Percentiles rank a stretch among this genome's conserved stretches.
phyloP scores from a whole-genome alignment of 2,113 vertebrate species.

The Antigone vipio region DNA sequence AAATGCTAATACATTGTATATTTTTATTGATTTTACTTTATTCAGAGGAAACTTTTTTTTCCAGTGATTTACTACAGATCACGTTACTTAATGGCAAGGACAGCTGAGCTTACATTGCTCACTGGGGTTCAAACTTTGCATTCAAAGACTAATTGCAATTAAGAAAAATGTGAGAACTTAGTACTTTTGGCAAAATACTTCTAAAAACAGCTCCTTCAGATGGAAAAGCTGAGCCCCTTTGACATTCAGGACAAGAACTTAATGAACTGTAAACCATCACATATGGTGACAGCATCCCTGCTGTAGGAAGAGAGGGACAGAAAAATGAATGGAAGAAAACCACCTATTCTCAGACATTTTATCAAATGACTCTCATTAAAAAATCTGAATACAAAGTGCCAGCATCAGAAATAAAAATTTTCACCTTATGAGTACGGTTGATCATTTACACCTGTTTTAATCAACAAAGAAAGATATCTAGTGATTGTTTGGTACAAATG shows the following conservation, averaged over 20 bases:
- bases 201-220: constrained; percentile 12
- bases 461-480: background rate
- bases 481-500: background rate
- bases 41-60: background rate
- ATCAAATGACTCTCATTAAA: constrained; percentile 1
- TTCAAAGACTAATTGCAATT: constrained; percentile 17
- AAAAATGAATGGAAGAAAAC: background rate
- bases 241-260: constrained; percentile 52
- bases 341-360: background rate
- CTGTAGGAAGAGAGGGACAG: background rate
- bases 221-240: constrained; percentile 30
- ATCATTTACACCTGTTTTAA: background rate
- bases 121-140: background rate
- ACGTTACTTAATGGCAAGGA: background rate
- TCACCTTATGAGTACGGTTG: background rate
- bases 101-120: background rate
- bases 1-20: background rate
- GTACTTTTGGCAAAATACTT: constrained; percentile 1
- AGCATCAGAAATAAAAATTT: background rate
- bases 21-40: background rate
- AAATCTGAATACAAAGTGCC: background rate
- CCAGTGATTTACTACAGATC: background rate
- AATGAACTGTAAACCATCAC: constrained; percentile 71
- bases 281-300: constrained; percentile 57
- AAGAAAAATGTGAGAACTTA: constrained; percentile 41